These are phyloP conservation scores for Tetrapedia diversipes DNA, from an alignment of 2,888 invertebrate species.

Conservation along the genomic window DNA sequence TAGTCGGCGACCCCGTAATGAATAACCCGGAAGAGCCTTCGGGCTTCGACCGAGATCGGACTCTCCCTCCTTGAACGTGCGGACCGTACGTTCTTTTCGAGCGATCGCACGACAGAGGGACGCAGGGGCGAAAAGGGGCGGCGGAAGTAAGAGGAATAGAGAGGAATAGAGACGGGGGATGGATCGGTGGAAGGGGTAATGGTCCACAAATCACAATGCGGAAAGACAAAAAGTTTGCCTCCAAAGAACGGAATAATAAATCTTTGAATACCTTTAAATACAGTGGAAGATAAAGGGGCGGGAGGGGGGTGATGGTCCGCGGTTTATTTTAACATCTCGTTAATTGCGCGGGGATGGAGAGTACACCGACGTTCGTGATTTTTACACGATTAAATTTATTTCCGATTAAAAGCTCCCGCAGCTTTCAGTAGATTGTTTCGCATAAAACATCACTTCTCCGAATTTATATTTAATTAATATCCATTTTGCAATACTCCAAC, in stretches of 20 bases:
- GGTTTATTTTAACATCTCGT: constrained; percentile 25
- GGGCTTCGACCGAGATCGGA: constrained; percentile 68
- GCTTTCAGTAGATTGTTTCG: no score
- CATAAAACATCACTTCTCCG: no score
- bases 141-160: not conserved
- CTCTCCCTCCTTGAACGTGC: constrained; percentile 33
- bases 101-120: constrained; percentile 46
- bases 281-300: constrained; percentile 27
- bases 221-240: constrained; percentile 57
- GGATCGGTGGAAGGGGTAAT: constrained; percentile 53
- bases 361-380: no score
- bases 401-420: no score
- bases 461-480: no score
- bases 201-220: constrained; percentile 67
- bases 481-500: no score
- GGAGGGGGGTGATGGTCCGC: not conserved
- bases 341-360: no score
- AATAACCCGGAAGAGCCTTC: constrained; percentile 70
- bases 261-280: constrained; percentile 69
- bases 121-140: constrained; percentile 12
- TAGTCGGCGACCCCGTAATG: constrained; percentile 65
- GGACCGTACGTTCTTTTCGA: constrained; percentile 43
- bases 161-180: not conserved
- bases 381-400: no score
- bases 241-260: constrained; percentile 62